Evolutionary conservation across 1,140 invertebrate genomes (phyloP).

Genomic region (Nephila pilipes): DNA sequence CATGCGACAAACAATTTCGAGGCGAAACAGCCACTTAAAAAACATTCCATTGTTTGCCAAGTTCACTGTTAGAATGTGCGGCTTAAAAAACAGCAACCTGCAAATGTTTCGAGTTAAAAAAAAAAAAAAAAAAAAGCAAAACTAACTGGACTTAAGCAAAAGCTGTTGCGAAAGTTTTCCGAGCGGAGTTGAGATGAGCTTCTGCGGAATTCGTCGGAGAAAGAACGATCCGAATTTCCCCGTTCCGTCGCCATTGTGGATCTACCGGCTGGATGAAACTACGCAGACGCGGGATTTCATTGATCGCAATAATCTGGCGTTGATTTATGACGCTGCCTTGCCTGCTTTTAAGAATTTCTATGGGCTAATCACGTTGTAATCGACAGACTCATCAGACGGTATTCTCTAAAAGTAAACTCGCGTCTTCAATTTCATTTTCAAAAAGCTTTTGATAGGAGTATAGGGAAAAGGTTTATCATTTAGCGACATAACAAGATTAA

Average conservation of each 20-base stretch:
- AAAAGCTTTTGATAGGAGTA: neutral
- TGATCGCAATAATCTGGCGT: constrained; percentile 64
- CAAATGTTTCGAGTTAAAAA: neutral
- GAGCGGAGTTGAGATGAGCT: neutral
- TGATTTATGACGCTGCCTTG: constrained; percentile 67
- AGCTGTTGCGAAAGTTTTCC: neutral
- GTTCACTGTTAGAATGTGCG: too few species aligned
- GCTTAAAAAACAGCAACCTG: neutral
- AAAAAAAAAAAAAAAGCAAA: too few species aligned
- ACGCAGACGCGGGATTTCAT: constrained; percentile 55
- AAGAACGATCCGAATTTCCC: neutral
- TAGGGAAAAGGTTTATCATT: neutral
- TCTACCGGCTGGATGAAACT: neutral
- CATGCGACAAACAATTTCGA: too few species aligned
- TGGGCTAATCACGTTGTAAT: constrained; percentile 69
- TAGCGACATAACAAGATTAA: neutral
- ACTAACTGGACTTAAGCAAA: neutral
- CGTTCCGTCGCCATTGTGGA: constrained; percentile 56
- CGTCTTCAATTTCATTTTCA: constrained; percentile 55
- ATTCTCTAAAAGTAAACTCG: neutral
- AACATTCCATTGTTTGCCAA: neutral
- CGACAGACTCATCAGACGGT: constrained; percentile 56
- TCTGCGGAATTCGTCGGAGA: neutral
- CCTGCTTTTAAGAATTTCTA: constrained; percentile 52
- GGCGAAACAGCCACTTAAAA: neutral